A percentile compares a stretch with the other conserved stretches of the same genome.
phyloP scores from a whole-genome alignment of 2,797 vertebrate genomes.

The Sebastes nivosus region DNA sequence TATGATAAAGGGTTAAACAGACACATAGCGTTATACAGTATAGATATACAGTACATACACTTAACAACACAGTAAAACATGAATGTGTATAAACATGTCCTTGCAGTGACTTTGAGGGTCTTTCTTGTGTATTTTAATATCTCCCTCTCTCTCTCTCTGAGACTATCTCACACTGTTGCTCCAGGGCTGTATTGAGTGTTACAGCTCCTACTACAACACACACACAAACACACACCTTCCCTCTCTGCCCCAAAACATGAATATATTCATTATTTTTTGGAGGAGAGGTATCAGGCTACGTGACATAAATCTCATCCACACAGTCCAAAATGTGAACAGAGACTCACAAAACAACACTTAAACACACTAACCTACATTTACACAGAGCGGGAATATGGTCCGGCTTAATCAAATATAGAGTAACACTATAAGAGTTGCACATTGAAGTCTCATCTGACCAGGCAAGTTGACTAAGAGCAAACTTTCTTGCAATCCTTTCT shows the following conservation, averaged over 20 bases:
- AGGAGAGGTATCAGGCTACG: conserved; percentile 32
- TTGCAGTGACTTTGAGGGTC: conserved; percentile 22
- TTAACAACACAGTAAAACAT: not conserved
- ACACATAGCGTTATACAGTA: not conserved
- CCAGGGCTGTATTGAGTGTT: conserved; percentile 29
- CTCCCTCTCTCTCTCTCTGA: not conserved
- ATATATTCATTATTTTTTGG: conserved; percentile 58
- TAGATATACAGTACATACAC: not conserved
- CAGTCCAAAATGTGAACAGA: conserved; percentile 11
- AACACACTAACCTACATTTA: not conserved
- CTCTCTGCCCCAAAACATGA: conserved; percentile 52
- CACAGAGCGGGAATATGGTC: not conserved
- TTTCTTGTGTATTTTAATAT: not conserved
- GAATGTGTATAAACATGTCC: conserved; percentile 10
- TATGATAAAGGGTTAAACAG: not conserved
- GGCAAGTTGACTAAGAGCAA: not conserved
- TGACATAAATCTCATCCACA: conserved; percentile 42
- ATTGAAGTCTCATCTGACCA: not conserved
- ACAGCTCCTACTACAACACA: conserved; percentile 1
- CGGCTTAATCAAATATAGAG: not conserved
- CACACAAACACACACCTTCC: conserved; percentile 2
- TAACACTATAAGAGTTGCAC: not conserved
- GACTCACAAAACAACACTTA: conserved; percentile 1
- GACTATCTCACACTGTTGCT: conserved; percentile 26
- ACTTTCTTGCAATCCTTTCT: not conserved